Conservation (phyloP, 2,797 vertebrate genomes). For the Cirrhinus molitorella region DNA sequence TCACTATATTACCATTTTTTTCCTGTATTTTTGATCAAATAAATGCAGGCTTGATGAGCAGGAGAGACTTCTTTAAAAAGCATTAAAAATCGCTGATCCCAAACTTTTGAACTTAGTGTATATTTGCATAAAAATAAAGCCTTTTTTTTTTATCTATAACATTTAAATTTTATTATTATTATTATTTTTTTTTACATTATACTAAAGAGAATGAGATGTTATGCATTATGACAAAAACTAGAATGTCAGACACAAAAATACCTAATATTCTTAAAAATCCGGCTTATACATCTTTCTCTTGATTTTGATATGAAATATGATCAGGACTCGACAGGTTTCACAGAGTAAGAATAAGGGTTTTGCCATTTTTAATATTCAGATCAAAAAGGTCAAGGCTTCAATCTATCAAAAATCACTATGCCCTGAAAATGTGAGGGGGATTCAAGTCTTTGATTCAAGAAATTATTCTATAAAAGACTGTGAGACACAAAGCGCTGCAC, state of each 20-base stretch:
- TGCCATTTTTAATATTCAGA: conserved; percentile 39
- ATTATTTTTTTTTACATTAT: neutral
- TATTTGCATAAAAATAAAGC: no score
- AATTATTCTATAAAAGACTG: neutral
- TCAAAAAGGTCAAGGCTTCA: conserved; percentile 29
- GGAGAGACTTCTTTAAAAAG: no score
- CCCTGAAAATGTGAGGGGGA: conserved; percentile 8
- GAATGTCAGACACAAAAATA: neutral
- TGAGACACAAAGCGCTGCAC: neutral
- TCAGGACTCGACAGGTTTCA: conserved; percentile 1
- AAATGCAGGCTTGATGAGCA: no score
- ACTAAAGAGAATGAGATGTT: neutral
- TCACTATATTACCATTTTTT: no score
- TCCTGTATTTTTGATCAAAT: no score
- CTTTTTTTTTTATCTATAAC: neutral
- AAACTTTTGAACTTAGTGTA: no score
- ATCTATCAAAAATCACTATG: conserved; percentile 32
- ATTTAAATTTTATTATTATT: neutral
- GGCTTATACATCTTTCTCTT: neutral
- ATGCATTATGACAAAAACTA: neutral
- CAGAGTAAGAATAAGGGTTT: neutral
- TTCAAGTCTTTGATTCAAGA: neutral
- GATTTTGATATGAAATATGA: neutral
- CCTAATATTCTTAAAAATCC: neutral
- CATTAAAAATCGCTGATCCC: no score